Evolutionary conservation across 2,888 invertebrate species (phyloP).

Genomic region (Linnaemya tessellans): DNA sequence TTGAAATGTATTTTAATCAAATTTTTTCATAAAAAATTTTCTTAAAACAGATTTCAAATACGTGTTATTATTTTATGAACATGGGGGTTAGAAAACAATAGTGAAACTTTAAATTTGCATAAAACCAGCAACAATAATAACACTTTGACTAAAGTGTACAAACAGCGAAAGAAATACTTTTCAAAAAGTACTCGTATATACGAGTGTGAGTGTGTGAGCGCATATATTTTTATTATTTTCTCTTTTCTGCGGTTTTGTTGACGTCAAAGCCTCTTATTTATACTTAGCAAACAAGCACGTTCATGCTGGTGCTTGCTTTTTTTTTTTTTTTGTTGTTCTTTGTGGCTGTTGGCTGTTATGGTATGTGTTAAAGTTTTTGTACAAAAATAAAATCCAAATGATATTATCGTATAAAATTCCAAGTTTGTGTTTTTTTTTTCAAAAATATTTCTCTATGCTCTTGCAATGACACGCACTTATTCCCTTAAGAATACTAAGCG

Average conservation of each 20-base stretch:
- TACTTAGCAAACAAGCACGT: constrained; percentile 61
- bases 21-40: too few species aligned
- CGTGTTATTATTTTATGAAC: too few species aligned
- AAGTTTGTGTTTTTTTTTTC: constrained; percentile 9
- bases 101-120: background rate
- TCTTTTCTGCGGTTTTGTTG: constrained; percentile 57
- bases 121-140: constrained; percentile 7
- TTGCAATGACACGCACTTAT: constrained; percentile 69
- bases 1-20: too few species aligned
- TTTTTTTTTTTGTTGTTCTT: background rate
- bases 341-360: constrained; percentile 8
- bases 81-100: background rate
- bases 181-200: background rate
- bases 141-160: background rate
- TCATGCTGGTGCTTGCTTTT: constrained; percentile 48
- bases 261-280: constrained; percentile 70
- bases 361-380: constrained; percentile 38
- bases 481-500: constrained; percentile 58
- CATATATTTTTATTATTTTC: constrained; percentile 21
- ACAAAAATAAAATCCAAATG: constrained; percentile 17
- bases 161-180: background rate
- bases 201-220: background rate
- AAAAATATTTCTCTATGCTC: constrained; percentile 50
- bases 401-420: constrained; percentile 19
- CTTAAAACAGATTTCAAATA: too few species aligned